These are phyloP conservation scores for Salpingus planirostris DNA, from an alignment of 2,888 invertebrate genomes.

Conservation along the genomic window DNA sequence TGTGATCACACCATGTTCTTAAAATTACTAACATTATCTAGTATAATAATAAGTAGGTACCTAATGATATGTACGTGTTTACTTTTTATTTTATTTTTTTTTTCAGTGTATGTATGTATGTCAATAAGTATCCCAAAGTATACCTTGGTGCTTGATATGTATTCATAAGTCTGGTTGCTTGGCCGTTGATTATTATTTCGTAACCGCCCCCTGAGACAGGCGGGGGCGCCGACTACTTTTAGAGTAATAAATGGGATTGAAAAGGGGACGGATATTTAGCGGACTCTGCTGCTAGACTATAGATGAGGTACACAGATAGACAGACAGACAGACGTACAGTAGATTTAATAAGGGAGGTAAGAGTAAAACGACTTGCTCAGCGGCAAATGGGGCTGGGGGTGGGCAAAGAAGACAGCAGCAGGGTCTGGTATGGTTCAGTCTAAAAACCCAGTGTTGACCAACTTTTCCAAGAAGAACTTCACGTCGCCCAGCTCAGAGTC, in stretches of 20 bases:
- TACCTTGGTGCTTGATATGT: conserved; percentile 37
- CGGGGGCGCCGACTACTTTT: conserved; percentile 13
- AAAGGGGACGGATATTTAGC: conserved; percentile 32
- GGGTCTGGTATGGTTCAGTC: conserved; percentile 58
- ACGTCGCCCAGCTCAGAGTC: conserved; percentile 92
- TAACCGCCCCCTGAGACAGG: conserved; percentile 32
- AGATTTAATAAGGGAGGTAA: conserved; percentile 36
- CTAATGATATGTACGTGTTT: conserved; percentile 30
- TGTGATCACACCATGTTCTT: conserved; percentile 22
- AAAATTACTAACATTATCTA: too few species aligned
- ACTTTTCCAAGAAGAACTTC: conserved; percentile 91
- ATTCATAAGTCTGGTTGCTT: conserved; percentile 35
- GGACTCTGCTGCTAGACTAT: conserved; percentile 39
- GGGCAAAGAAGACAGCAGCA: conserved; percentile 58
- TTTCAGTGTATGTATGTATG: too few species aligned
- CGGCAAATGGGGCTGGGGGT: conserved; percentile 54
- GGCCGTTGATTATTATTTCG: conserved; percentile 23
- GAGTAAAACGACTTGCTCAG: conserved; percentile 67
- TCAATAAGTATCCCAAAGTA: conserved; percentile 25
- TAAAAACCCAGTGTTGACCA: conserved; percentile 91
- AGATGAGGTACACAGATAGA: too few species aligned
- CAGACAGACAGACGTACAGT: conserved; percentile 18
- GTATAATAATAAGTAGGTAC: conserved; percentile 12
- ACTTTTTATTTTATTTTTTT: conserved; percentile 2
- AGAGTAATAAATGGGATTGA: conserved; percentile 4